Base-by-base conservation (phyloP, 2,113 vertebrate species). In the Callorhinus ursinus region DNA sequence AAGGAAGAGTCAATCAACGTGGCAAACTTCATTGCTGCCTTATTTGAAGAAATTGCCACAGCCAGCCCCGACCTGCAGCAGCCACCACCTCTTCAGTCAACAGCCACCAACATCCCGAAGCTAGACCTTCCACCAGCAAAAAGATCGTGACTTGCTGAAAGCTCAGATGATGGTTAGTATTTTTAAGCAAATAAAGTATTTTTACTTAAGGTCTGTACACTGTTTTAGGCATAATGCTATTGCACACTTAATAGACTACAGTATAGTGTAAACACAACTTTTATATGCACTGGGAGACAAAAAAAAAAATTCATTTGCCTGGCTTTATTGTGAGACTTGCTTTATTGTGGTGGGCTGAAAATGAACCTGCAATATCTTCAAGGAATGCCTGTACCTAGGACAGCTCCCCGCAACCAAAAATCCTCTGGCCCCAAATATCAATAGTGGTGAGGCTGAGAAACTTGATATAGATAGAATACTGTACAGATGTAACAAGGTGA, bases 381-480 rank as follows among this genome's bases (percentile, higher is more conserved):
- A 77, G 42, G 42, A 49, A 49, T 5, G 74, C 7, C 1, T 49
- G 26, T 49, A 49, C 74, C 74, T 1, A 55, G 81, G 53, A 83
- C 28, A 49, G 53, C 53, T 55, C 31, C 55, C 49, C 1, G 9
- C 4, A 69, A 22, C 31, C 15, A 87, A 57, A 9, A 18, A 26
- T 80, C n/a, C 67, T 33, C 55, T 28, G n/a, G n/a, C 18, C 22
- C 61, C 6, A 36, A 67, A 4, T 36, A 46, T 42, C 69, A n/a
- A 0, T 2, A 10, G 28, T 2, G 59, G 36, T 0, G 1, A 88
- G 74, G 36, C 0, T 12, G 42, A 90, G 82, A 69, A 57, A 74
- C 26, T 11, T 10, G 3, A 8, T 42, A 1, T 2, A 31, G 22
- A 26, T 12, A 31, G 59, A 21, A 33, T 28, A 53, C 9, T 0